phyloP scores from a whole-genome alignment of 2,888 invertebrate species.

The Papilio protenor region DNA sequence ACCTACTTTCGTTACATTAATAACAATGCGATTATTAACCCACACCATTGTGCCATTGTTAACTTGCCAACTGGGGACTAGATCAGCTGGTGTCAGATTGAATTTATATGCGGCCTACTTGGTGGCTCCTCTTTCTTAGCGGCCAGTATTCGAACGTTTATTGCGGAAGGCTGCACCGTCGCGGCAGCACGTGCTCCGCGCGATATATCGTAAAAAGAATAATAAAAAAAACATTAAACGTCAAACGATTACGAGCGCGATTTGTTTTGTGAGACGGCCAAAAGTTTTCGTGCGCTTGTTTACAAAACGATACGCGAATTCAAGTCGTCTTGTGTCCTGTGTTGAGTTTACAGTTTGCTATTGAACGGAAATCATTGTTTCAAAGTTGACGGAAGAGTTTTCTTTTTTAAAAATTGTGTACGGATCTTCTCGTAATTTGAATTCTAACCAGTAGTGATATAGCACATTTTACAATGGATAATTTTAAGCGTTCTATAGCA shows the following conservation, averaged over 20 bases:
- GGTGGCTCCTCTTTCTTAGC: constrained; percentile 44
- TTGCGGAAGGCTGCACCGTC: constrained; percentile 68
- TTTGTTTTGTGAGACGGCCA: constrained; percentile 53
- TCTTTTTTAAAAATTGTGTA: constrained; percentile 56
- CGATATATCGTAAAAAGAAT: constrained; percentile 54
- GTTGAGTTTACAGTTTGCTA: constrained; percentile 48
- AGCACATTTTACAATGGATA: constrained; percentile 44
- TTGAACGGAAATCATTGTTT: constrained; percentile 60
- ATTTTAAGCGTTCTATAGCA: not conserved
- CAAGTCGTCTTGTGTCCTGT: constrained; percentile 35
- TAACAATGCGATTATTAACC: constrained; percentile 45
- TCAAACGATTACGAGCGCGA: constrained; percentile 49
- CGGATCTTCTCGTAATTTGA: constrained; percentile 62
- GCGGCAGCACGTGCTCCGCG: constrained; percentile 67
- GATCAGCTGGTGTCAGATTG: constrained; percentile 34
- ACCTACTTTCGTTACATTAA: constrained; percentile 33
- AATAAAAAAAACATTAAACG: constrained; percentile 46
- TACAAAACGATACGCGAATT: constrained; percentile 39
- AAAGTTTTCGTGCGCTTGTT: constrained; percentile 51
- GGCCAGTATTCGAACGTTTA: constrained; percentile 51
- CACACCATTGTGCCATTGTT: constrained; percentile 44
- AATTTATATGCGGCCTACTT: constrained; percentile 31
- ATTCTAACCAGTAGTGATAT: constrained; percentile 55
- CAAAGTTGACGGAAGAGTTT: constrained; percentile 49
- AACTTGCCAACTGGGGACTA: constrained; percentile 29